phyloP scores from a whole-genome alignment of 2,888 invertebrate genomes.

The Cenopis cana region DNA sequence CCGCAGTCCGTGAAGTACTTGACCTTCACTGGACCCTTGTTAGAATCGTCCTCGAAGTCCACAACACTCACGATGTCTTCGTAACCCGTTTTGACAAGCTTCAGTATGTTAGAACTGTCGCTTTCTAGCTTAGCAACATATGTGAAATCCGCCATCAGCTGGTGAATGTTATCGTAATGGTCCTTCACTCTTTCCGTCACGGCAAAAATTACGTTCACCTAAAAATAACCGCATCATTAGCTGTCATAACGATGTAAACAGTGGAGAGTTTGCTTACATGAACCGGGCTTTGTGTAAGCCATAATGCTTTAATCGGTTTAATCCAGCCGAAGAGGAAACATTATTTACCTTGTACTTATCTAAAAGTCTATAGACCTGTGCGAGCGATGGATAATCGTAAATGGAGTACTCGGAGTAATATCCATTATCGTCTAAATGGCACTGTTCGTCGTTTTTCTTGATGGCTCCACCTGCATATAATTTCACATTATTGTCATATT shows the following conservation, averaged over 20 bases:
- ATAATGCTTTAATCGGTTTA: constrained; percentile 49
- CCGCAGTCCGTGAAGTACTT: constrained; percentile 91
- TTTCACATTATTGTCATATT: constrained; percentile 23
- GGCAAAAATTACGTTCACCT: constrained; percentile 94
- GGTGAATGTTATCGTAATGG: constrained; percentile 89
- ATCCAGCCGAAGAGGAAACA: constrained; percentile 46
- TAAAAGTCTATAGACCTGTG: constrained; percentile 89
- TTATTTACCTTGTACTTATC: constrained; percentile 86
- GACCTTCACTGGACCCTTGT: constrained; percentile 86
- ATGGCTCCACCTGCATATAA: constrained; percentile 85
- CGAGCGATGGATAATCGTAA: constrained; percentile 94
- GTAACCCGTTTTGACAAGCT: constrained; percentile 92
- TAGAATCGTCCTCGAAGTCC: constrained; percentile 85
- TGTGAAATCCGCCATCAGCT: constrained; percentile 89
- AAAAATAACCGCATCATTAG: constrained; percentile 53
- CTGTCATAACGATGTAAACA: constrained; percentile 40
- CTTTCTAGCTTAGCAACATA: constrained; percentile 91
- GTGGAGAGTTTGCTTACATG: constrained; percentile 35
- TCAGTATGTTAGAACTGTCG: constrained; percentile 94
- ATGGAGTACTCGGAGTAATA: constrained; percentile 86
- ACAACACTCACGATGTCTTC: constrained; percentile 89
- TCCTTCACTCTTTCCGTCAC: constrained; percentile 88
- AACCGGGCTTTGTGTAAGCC: constrained; percentile 45
- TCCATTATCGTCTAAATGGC: constrained; percentile 88
- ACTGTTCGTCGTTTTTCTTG: constrained; percentile 88